These are phyloP conservation scores for Anastrepha obliqua DNA, from an alignment of 1,140 invertebrate genomes.

Conservation along the genomic window DNA sequence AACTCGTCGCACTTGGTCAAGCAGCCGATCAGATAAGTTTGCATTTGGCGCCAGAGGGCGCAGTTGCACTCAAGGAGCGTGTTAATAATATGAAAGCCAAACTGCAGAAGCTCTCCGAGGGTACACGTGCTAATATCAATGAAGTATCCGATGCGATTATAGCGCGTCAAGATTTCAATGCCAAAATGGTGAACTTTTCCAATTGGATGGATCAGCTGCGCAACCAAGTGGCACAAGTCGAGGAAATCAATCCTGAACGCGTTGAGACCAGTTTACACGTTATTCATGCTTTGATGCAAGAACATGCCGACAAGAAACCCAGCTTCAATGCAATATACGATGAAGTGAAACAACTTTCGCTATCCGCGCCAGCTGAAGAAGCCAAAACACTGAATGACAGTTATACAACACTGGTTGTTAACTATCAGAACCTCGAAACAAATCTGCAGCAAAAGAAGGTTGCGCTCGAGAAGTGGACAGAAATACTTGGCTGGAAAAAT, in stretches of 20 bases:
- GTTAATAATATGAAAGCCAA: slow-evolving; percentile 84
- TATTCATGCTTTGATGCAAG: slow-evolving; percentile 86
- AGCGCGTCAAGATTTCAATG: slow-evolving; percentile 88
- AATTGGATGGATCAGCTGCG: slow-evolving; percentile 89
- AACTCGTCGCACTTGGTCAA: slow-evolving; percentile 86
- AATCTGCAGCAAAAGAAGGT: slow-evolving; percentile 84
- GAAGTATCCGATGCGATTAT: slow-evolving; percentile 86
- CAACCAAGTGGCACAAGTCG: slow-evolving; percentile 84
- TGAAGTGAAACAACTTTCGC: slow-evolving; percentile 86
- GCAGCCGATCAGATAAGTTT: slow-evolving; percentile 86
- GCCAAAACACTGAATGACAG: slow-evolving; percentile 82
- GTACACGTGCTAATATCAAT: slow-evolving; percentile 84
- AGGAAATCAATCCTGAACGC: slow-evolving; percentile 86
- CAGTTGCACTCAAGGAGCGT: slow-evolving; percentile 81
- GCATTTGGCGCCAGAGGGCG: slow-evolving; percentile 85
- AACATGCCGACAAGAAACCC: slow-evolving; percentile 86
- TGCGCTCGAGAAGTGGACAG: slow-evolving; percentile 87
- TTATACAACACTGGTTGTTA: slow-evolving; percentile 83
- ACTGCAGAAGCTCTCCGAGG: slow-evolving; percentile 83
- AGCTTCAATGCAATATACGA: slow-evolving; percentile 85
- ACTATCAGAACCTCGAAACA: slow-evolving; percentile 86
- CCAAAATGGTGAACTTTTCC: slow-evolving; percentile 86
- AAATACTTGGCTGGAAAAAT: slow-evolving; percentile 87
- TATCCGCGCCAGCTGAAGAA: slow-evolving; percentile 83
- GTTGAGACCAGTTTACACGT: slow-evolving; percentile 86